phyloP scores from a whole-genome alignment of 2,888 invertebrate species.

The Melolontha melolontha region DNA sequence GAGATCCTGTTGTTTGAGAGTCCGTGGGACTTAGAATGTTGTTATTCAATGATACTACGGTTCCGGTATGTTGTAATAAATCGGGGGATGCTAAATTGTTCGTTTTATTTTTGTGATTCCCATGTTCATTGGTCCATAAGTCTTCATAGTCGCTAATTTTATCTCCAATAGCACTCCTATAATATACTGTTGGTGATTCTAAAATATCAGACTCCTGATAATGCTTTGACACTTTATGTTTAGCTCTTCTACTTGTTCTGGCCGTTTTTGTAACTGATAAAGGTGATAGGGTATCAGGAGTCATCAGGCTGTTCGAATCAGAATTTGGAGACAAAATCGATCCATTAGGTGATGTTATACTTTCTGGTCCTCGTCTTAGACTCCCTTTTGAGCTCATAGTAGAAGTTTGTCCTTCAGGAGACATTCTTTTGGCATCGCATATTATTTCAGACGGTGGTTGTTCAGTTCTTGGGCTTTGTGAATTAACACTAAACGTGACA shows the following conservation, averaged over 20 bases:
- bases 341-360: slow-evolving; percentile 58
- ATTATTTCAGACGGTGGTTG: slow-evolving; percentile 47
- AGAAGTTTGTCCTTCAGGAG: slow-evolving; percentile 77
- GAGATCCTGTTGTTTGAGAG: slow-evolving; percentile 54
- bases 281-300: slow-evolving; percentile 64
- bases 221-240: slow-evolving; percentile 77
- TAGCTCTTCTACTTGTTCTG: slow-evolving; percentile 69
- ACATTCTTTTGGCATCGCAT: slow-evolving; percentile 75
- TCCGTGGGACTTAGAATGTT: slow-evolving; percentile 65
- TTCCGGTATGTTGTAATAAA: slow-evolving; percentile 65
- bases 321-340: slow-evolving; percentile 64
- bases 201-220: slow-evolving; percentile 86
- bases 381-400: slow-evolving; percentile 78
- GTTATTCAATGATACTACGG: slow-evolving; percentile 69
- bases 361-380: slow-evolving; percentile 68
- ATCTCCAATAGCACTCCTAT: slow-evolving; percentile 88
- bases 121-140: slow-evolving; percentile 81
- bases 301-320: slow-evolving; percentile 65
- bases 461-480: slow-evolving; percentile 63
- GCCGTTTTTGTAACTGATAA: slow-evolving; percentile 70
- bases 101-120: slow-evolving; percentile 50
- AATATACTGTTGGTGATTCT: slow-evolving; percentile 85
- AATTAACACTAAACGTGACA: slow-evolving; percentile 84
- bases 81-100: slow-evolving; percentile 59
- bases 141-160: slow-evolving; percentile 97